Base-by-base conservation (phyloP, 2,797 vertebrate species). In the Hylomyscus alleni region DNA sequence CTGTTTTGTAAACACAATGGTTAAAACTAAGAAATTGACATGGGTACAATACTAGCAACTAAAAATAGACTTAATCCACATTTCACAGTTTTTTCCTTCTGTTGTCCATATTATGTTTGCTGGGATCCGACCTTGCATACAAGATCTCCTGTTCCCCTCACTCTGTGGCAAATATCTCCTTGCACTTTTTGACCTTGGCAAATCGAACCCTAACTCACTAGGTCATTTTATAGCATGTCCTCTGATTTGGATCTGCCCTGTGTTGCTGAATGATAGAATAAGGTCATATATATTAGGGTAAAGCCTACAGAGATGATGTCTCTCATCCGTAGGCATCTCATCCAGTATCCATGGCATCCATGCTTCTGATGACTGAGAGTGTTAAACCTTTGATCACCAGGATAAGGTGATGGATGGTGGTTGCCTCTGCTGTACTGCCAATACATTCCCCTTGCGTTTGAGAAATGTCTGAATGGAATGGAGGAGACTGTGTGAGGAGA, bases 331-430 rank as follows among this genome's bases (percentile, higher is more conserved):
- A 9, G 2, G 67, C 3, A 13, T 77, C 37, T 3, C 4, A 4
- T 37, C 2, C 0, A 58, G 40, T 26, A 17, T 40, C 6, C 0
- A 0, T n/a, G 52, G 20, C 12, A 4, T 77, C 29, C 44, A 0
- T 31, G 6, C n/a, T 11, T 77, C 67, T n/a, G 47, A 20, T 26
- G 78, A 24, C 17, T 17, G 60, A 89, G 8, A 47, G 17, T 6
- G 0, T 34, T 58, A 80, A 72, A 29, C 12, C 26, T 47, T 47
- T 34, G n/a, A 31, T 58, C 5, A 44, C 1, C 8, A 1, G 52
- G 17, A 2, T 14, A 34, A 44, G 26, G 26, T 44, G 52, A 17
- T 29, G n/a, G 58, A 3, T 89, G 56, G 2, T 26, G 31, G 15
- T 0, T 19, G 6, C 37, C 65, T 77, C 60, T 29, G 8, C 76